phyloP scores from a whole-genome alignment of 2,797 vertebrate genomes.

The Coranthus polyacanthus region DNA sequence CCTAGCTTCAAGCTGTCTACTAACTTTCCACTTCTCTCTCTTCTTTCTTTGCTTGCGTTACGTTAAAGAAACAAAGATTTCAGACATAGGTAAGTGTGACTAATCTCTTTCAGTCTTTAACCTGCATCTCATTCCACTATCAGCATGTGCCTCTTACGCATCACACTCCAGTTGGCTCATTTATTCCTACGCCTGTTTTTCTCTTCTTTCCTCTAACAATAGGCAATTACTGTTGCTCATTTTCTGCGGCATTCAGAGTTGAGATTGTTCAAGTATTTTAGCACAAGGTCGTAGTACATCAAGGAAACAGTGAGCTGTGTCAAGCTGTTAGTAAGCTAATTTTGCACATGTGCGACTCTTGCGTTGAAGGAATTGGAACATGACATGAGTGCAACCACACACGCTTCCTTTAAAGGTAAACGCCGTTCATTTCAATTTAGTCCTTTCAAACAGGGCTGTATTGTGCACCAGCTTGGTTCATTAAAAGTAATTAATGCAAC shows the following conservation, averaged over 20 bases:
- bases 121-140: conserved; percentile 15
- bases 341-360: background rate
- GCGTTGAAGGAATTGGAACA: background rate
- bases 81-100: conserved; percentile 98
- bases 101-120: conserved; percentile 41
- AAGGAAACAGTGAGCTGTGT: background rate
- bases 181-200: background rate
- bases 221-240: conserved; percentile 2
- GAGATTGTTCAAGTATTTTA: background rate
- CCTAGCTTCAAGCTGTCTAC: conserved; percentile 25
- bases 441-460: no score
- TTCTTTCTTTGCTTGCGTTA: conserved; percentile 54
- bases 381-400: no score
- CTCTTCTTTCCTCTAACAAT: background rate
- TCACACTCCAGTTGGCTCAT: background rate
- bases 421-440: no score
- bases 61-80: conserved; percentile 99
- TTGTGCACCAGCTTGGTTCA: no score
- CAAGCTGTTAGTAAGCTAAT: conserved; percentile 7
- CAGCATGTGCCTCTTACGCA: background rate
- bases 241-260: conserved; percentile 4
- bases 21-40: conserved; percentile 63
- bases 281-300: background rate
- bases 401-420: no score
- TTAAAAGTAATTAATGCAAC: no score